A percentile compares a stretch with the other conserved stretches of the same genome.
Evolutionary conservation across 2,888 invertebrate species (phyloP).

Genomic region (Chrysotoxum bicinctum): DNA sequence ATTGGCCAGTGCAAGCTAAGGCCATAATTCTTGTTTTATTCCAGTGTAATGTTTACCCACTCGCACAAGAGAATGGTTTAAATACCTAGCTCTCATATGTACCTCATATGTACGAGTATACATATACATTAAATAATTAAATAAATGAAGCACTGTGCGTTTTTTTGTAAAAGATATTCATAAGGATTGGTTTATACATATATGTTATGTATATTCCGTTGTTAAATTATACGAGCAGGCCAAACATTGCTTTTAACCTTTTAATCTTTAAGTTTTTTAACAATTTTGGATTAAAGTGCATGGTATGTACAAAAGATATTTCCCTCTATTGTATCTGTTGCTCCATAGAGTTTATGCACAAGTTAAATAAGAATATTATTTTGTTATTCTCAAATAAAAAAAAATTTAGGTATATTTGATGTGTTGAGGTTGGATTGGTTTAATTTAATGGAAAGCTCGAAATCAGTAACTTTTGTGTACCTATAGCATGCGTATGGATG

Average conservation of each 20-base stretch:
- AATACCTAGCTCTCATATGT: background rate
- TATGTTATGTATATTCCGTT: too few species aligned
- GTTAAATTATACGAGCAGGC: background rate
- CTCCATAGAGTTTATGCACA: too few species aligned
- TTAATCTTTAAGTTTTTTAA: background rate
- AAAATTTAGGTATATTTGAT: too few species aligned
- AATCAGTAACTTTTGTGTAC: too few species aligned
- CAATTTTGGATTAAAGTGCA: background rate
- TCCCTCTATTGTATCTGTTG: too few species aligned
- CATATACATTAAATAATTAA: too few species aligned
- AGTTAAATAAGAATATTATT: too few species aligned
- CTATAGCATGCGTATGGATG: too few species aligned
- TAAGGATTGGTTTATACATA: background rate
- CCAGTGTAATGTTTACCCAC: conserved; percentile 6
- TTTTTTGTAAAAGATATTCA: background rate
- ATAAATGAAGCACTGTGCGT: background rate
- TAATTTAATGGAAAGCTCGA: too few species aligned
- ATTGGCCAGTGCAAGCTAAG: background rate
- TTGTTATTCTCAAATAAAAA: too few species aligned
- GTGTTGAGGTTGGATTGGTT: too few species aligned
- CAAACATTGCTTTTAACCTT: background rate
- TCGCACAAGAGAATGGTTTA: conserved; percentile 3
- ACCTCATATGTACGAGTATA: background rate
- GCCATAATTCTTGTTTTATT: conserved; percentile 44
- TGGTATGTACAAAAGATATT: background rate